Evolutionary conservation across 2,797 vertebrate species (phyloP), one percentile per base, ranked within the genome.

Genomic region (Eospalax fontanierii): DNA sequence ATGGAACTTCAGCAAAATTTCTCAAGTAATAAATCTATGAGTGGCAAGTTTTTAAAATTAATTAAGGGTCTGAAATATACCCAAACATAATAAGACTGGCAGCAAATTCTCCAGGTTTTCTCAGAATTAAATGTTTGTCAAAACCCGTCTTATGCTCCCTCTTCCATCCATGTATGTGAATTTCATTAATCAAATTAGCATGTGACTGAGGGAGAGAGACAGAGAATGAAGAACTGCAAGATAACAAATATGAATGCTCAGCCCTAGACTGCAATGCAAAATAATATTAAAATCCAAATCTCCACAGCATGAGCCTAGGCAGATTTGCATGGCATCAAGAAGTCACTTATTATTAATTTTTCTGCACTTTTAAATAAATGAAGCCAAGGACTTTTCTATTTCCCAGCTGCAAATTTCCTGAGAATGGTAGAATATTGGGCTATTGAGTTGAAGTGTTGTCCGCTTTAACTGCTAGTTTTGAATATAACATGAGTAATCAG

Each of bases 371-470:
- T 1, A 96, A 83, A 97, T 97, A 94, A 97, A 94, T 80, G 92
- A 91, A 86, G 61, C 80, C 46, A 94, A 97, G 95, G 63, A 96
- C 93, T 65, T 68, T 46, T 95, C 61, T 75, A 65, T 94, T 91
- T 87, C 95, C 95, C 94, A 97, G 89, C 79, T 96, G 87, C 75
- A 70, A 74, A 90, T 93, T 97, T 97, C 95, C 91, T 96, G 74
- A 97, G 63, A 88, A 91, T 89, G 40, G 63, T 68, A 30, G 81
- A 84, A 96, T 78, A 75, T 75, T 96, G 61, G 86, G 84, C 90
- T 93, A 97, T 81, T 94, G 96, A 95, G 91, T 43, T 0, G 11
- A 93, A 93, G 70, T 89, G 93, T 89, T 96, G 96, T 87, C 76
- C 4, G 1, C 73, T 82, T 96, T 79, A 85, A 84, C 89, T 86